These are phyloP conservation scores for Dicrostonyx torquatus DNA, from an alignment of 2,797 vertebrate species.

Conservation along the genomic window DNA sequence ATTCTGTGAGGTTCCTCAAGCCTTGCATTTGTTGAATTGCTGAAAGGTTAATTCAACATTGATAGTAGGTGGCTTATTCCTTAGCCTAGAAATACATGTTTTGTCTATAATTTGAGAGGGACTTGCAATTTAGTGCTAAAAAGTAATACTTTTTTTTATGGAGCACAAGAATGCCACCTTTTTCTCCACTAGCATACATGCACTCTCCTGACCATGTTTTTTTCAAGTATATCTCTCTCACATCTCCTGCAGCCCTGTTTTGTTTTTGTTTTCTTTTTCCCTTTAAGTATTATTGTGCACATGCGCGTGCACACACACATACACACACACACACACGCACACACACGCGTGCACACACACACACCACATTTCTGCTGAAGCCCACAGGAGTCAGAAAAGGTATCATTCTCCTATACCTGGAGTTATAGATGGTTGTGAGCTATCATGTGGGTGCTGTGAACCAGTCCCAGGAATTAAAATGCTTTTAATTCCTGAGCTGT, in stretches of 20 bases:
- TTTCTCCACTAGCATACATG: background rate
- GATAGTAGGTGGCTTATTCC: background rate
- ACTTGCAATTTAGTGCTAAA: background rate
- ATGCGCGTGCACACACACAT: too few relatives aligned
- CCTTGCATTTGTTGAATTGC: background rate
- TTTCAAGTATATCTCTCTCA: background rate
- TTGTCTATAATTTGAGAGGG: background rate
- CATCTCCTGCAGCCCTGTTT: background rate
- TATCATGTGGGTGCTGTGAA: background rate
- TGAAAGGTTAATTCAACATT: background rate
- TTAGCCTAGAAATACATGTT: background rate
- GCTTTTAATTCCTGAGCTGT: background rate
- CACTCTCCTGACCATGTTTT: background rate
- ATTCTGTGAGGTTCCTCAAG: slow-evolving; percentile 2
- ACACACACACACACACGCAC: too few relatives aligned
- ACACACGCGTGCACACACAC: too few relatives aligned
- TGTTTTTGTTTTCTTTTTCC: background rate
- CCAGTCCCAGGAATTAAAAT: background rate
- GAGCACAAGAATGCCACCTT: background rate
- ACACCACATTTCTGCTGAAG: too few relatives aligned
- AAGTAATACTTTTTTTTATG: background rate
- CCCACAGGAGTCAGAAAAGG: background rate
- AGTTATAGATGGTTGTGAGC: background rate
- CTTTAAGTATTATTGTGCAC: background rate
- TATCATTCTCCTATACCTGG: background rate